Conservation (phyloP, 2,888 invertebrate genomes). For the Belgica antarctica region DNA sequence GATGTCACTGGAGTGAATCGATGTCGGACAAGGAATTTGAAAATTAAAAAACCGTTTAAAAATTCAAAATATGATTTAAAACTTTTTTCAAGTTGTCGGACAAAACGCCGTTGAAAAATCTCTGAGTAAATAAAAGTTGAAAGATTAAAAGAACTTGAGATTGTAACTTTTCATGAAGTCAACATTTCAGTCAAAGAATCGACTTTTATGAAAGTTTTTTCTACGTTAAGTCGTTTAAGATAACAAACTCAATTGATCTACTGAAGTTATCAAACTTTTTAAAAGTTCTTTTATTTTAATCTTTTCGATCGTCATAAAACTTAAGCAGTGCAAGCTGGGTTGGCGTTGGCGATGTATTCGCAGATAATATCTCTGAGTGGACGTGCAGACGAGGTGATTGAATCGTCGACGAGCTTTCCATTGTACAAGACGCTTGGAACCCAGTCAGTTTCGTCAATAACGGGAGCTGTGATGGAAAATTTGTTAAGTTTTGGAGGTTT, state of each 20-base stretch:
- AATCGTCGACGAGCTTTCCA: conserved; percentile 51
- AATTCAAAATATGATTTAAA: not conserved
- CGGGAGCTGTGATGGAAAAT: conserved; percentile 41
- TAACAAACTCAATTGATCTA: too few species aligned
- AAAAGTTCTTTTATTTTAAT: too few species aligned
- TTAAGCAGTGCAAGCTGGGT: conserved; percentile 18
- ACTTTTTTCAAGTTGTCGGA: not conserved
- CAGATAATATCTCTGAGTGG: conserved; percentile 19
- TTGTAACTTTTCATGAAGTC: not conserved
- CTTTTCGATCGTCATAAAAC: too few species aligned
- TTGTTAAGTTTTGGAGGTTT: not conserved
- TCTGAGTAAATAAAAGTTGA: not conserved
- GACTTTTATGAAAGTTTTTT: too few species aligned
- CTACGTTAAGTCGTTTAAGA: too few species aligned
- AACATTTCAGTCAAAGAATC: too few species aligned
- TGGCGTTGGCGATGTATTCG: not conserved
- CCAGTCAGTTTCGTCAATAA: conserved; percentile 49
- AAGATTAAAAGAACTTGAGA: not conserved
- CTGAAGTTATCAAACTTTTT: too few species aligned
- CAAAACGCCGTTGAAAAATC: not conserved
- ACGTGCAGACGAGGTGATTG: not conserved
- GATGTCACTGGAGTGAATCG: not conserved
- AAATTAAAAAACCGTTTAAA: not conserved
- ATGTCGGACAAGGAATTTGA: not conserved
- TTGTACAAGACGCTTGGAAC: conserved; percentile 59